These are phyloP conservation scores for Oconnorella tubifera DNA, from an alignment of 2,888 invertebrate species.

Conservation along the genomic window DNA sequence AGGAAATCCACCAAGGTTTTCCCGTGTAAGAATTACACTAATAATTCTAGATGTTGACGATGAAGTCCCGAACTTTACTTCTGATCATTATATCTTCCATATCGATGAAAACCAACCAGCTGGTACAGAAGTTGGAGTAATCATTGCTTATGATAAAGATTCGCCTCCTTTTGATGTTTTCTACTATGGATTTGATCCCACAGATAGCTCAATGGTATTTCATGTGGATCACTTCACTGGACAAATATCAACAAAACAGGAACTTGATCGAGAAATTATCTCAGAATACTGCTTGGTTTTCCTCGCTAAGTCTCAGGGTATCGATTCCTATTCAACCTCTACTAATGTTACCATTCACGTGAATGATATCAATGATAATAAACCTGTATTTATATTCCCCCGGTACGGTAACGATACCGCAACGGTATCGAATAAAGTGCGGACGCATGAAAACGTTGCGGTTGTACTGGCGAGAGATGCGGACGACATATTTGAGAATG, in stretches of 20 bases:
- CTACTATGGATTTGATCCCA: not conserved
- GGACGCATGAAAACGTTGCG: not conserved
- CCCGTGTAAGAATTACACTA: not conserved
- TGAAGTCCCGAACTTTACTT: not conserved
- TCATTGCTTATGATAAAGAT: conserved; percentile 6
- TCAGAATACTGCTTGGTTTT: not conserved
- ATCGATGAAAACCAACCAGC: conserved; percentile 3
- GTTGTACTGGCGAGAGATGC: not conserved
- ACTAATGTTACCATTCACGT: conserved; percentile 6
- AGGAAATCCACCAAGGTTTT: not conserved
- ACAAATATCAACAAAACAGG: not conserved
- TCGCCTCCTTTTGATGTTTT: conserved; percentile 7
- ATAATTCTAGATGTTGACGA: not conserved
- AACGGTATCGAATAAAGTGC: not conserved
- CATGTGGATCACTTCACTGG: conserved; percentile 14
- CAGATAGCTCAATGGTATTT: not conserved
- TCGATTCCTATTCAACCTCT: not conserved
- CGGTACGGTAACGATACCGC: conserved; percentile 1
- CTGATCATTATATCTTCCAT: not conserved
- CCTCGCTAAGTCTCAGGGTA: not conserved
- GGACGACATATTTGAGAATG: not conserved
- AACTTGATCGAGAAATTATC: conserved; percentile 8
- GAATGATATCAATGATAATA: conserved; percentile 11
- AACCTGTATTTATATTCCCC: conserved; percentile 11
- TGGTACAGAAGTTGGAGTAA: conserved; percentile 5